Evolutionary conservation across 1,140 invertebrate genomes (phyloP), one percentile per base, ranked within the genome.

Genomic region (Diabrotica undecimpunctata): DNA sequence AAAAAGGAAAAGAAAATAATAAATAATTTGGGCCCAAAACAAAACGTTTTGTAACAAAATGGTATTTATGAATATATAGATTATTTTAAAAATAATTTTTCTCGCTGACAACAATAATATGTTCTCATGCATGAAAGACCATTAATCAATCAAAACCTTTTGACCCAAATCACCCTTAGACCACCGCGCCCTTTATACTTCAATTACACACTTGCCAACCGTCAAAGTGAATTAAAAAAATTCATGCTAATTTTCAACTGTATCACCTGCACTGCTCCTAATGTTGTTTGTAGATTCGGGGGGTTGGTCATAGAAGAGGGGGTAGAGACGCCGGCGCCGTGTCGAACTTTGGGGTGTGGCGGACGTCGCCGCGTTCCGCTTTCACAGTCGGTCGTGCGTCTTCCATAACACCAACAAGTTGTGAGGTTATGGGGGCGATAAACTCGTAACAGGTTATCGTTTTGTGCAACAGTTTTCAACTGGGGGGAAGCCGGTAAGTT

Each of bases 371-470:
- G 68, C 66, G 64, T 68, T 67, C 68, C 64, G 59, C 55, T 62
- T 67, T 74, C 73, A 69, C 71, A 74, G 73, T 74, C 69, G 64
- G 58, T 71, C 67, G 73, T 73, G 71, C 68, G 66, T 66, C 70
- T 41, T 35, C 65, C 61, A 65, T 60, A 61, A 54, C 65, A 57
- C 63, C 66, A 52, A 64, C 69, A 68, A 57, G 25, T 37, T 57
- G 55, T 57, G 25, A 37, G 36, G 55, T 10, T 57, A 9, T 57
- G 37, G 37, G 55, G 55, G 36, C 35, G 9, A 10, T 57, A 57
- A 57, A n/a, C 36, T 57, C 37, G 55, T 57, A 46, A 57, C 37
- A 57, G 35, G 55, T 57, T 57, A 12, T 57, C 55, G 55, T 57
- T 57, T 46, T 37, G 55, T 57, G 55, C 55, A 57, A 57, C 55